Evolutionary conservation across 2,888 invertebrate genomes (phyloP).

Genomic region (Cordylochernes scorpioides): DNA sequence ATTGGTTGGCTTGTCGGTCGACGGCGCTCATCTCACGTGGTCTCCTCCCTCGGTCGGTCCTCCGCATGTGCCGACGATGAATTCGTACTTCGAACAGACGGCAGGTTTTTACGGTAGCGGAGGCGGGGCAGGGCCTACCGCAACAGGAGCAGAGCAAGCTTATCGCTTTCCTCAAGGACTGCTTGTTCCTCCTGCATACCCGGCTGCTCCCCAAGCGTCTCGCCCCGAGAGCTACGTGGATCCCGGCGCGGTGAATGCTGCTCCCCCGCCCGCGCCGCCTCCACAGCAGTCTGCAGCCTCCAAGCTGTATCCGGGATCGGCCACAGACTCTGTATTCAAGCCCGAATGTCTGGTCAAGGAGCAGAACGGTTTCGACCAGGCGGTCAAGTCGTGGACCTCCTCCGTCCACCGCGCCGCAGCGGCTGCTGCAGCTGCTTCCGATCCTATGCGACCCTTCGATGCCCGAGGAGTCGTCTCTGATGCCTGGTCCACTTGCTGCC

Average conservation of each 20-base stretch:
- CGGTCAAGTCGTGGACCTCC: slow-evolving; percentile 11
- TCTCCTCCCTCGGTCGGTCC: too few relatives aligned
- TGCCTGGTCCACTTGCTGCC: slow-evolving; percentile 31
- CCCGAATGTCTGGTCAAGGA: slow-evolving; percentile 13
- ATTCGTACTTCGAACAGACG: slow-evolving; percentile 85
- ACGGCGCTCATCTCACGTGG: too few relatives aligned
- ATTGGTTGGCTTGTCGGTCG: too few relatives aligned
- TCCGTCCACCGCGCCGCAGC: slow-evolving; percentile 5
- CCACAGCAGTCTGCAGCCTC: slow-evolving; percentile 8
- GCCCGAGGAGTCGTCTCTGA: slow-evolving; percentile 10
- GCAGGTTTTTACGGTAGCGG: slow-evolving; percentile 81
- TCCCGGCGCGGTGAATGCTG: slow-evolving; percentile 16
- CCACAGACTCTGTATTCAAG: slow-evolving; percentile 11
- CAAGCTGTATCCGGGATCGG: slow-evolving; percentile 13
- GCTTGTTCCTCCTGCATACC: slow-evolving; percentile 35
- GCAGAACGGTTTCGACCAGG: slow-evolving; percentile 12
- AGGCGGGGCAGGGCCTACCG: slow-evolving; percentile 38
- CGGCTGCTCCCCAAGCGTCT: slow-evolving; percentile 6
- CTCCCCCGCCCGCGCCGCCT: slow-evolving; percentile 7
- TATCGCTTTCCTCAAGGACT: slow-evolving; percentile 54
- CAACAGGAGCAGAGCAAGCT: slow-evolving; percentile 43
- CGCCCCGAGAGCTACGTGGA: slow-evolving; percentile 24
- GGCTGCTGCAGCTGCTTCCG: slow-evolving; percentile 6
- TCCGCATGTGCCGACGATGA: slow-evolving; percentile 46
- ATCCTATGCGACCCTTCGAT: slow-evolving; percentile 12